phyloP scores from a whole-genome alignment of 2,888 invertebrate species.

The Anthoptus insignis region DNA sequence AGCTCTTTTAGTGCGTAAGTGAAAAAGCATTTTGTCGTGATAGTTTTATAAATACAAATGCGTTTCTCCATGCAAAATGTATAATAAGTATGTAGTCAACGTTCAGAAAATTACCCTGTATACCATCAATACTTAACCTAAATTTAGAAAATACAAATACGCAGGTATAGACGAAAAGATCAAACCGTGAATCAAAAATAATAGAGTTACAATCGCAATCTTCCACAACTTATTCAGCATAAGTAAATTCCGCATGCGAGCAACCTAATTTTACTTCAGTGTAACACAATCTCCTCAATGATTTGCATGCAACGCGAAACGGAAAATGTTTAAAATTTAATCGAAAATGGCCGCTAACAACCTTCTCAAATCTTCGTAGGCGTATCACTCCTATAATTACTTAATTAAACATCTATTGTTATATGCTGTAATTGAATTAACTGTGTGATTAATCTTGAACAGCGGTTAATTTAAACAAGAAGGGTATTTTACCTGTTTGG shows the following conservation, averaged over 20 bases:
- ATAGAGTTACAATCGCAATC: conserved; percentile 20
- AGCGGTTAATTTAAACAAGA: neutral
- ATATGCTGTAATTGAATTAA: conserved; percentile 9
- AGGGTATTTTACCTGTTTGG: neutral
- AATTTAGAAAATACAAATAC: no score
- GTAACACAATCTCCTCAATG: conserved; percentile 19
- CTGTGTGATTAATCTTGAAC: neutral
- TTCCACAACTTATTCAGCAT: conserved; percentile 25
- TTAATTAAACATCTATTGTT: conserved; percentile 21
- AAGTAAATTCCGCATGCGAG: conserved; percentile 22
- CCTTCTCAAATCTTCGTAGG: conserved; percentile 8
- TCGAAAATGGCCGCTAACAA: conserved; percentile 38
- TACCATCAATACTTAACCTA: no score
- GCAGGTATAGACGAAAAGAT: neutral
- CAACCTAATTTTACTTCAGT: conserved; percentile 28
- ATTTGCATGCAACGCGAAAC: conserved; percentile 29
- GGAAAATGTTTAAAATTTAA: conserved; percentile 39
- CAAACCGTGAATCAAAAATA: no score
- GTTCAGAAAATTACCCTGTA: no score
- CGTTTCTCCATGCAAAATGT: no score
- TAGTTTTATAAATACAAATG: no score
- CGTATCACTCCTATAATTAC: conserved; percentile 18
- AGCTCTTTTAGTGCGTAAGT: no score
- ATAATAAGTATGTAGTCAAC: no score
- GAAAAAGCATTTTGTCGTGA: no score